These are phyloP conservation scores for Gambusia yucatana DNA, from an alignment of 2,797 vertebrate species.

Conservation along the genomic window DNA sequence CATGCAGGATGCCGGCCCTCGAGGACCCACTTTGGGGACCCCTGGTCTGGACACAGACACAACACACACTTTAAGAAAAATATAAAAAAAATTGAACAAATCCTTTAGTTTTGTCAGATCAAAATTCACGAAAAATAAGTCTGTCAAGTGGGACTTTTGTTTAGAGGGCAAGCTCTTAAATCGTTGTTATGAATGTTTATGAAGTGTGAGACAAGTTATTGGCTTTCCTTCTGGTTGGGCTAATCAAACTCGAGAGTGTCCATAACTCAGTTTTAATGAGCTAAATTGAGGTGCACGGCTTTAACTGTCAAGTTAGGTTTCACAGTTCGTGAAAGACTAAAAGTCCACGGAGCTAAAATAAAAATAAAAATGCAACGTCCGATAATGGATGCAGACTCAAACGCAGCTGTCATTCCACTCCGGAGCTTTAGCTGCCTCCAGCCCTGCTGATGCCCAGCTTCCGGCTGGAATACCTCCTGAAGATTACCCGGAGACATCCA, in stretches of 20 bases:
- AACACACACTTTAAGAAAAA: not conserved
- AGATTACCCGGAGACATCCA: not conserved
- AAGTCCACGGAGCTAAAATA: not conserved
- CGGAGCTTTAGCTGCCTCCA: constrained; percentile 21
- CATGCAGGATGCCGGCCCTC: no score
- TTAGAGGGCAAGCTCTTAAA: not conserved
- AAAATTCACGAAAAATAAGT: not conserved
- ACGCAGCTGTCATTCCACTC: constrained; percentile 53
- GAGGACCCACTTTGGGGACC: no score
- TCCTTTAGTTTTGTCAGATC: not conserved
- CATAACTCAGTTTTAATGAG: not conserved
- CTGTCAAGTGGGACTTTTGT: not conserved
- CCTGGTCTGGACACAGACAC: no score
- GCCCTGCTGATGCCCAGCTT: not conserved
- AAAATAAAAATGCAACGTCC: not conserved
- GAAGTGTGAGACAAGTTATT: not conserved
- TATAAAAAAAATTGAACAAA: not conserved
- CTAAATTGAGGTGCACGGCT: not conserved
- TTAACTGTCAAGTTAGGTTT: not conserved
- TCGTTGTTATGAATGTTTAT: not conserved
- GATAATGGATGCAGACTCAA: not conserved
- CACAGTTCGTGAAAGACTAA: not conserved
- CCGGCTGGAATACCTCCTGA: not conserved
- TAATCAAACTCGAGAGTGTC: not conserved
- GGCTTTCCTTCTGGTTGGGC: not conserved